Base-by-base conservation (phyloP, 2,888 invertebrate species). In the Hedya salicella region DNA sequence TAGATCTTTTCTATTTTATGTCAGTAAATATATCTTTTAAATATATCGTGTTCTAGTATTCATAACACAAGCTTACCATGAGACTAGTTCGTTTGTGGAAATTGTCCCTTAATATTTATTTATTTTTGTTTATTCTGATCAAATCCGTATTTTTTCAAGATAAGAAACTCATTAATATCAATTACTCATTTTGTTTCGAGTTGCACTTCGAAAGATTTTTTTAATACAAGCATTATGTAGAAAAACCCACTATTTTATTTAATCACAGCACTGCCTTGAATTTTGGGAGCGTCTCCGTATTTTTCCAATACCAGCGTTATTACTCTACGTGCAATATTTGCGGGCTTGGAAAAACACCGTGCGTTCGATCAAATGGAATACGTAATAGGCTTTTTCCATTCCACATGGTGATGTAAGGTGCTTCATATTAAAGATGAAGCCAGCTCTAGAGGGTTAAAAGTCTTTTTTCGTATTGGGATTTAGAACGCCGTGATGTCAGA, bases 331-430 rank as follows among this genome's bases (percentile, higher is more conserved):
- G 52, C 52, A 54, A 54, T 54, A 40, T 54, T 39, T 25, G 25
- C 14, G 21, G 14, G 40, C 21, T 19, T 53, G 13, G 1, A 40
- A 25, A 54, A 54, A 54, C 54, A 40, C 17, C 1, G 62, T 17
- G 16, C 13, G 25, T 44, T n/a, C 46, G 53, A 52, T 52, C 50
- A 48, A 62, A 54, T 62, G 62, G 62, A 62, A 62, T 54, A 62
- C 32, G 53, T 62, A 62, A 62, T 62, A 32, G 54, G 36, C 25
- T 39, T 62, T 62, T 49, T 39, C 62, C 52, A 44, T 44, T 52
- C 42, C 17, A 52, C 62, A 9, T 13, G 53, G 46, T 39, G n/a
- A n/a, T n/a, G 40, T 14, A 9, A 32, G 6, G 11, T 6, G n/a
- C 39, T 2, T 52, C 32, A 32, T 32, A 11, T 50, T 50, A 16